phyloP scores from a whole-genome alignment of 2,113 vertebrate genomes.

The Rattus norvegicus region GRCr8 NC_086025.1:136085501-136086000 shows the following conservation, averaged over 20 bases:
- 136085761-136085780: slow-evolving; percentile 46
- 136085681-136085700: background rate
- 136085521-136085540: background rate
- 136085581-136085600: background rate
- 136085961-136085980: background rate
- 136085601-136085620: background rate
- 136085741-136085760: slow-evolving; percentile 7
- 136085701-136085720: background rate
- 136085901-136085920: background rate
- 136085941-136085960: background rate
- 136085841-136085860: slow-evolving; percentile 60
- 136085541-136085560: background rate
- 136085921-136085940: background rate
- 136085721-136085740: background rate
- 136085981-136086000: background rate
- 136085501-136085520: background rate
- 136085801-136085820: slow-evolving; percentile 47
- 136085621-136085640: background rate
- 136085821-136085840: slow-evolving; percentile 59
- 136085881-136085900: background rate
- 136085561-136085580: background rate
- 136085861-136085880: slow-evolving; percentile 26
- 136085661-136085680: slow-evolving; percentile 35
- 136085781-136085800: slow-evolving; percentile 21
- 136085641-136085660: background rate